These are phyloP conservation scores for Epinephelus cyanopodus DNA, from an alignment of 2,113 vertebrate species.

Conservation along the genomic window DNA sequence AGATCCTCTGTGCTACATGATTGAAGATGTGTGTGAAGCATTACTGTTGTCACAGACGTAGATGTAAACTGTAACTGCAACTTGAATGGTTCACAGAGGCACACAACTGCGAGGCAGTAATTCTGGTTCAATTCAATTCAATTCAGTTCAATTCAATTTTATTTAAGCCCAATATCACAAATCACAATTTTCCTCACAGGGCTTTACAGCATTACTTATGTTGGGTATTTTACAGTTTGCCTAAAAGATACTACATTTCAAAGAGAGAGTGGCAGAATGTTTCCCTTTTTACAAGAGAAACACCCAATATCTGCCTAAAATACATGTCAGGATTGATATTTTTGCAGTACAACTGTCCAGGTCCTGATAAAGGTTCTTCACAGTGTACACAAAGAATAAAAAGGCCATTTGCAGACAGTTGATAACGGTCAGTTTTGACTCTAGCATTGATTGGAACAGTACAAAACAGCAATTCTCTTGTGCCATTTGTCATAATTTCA, in stretches of 20 bases:
- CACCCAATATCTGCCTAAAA: background rate
- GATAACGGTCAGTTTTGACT: conserved; percentile 13
- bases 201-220: background rate
- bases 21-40: no score
- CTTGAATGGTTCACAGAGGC: no score
- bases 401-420: conserved; percentile 2
- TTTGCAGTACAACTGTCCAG: background rate
- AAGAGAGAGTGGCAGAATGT: background rate
- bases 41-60: no score
- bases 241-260: background rate
- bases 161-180: no score
- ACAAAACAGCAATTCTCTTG: conserved; percentile 49
- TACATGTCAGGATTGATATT: background rate
- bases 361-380: background rate
- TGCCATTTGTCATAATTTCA: conserved; percentile 31
- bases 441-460: background rate
- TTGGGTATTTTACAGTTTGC: background rate
- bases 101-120: no score
- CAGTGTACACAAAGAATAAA: background rate
- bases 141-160: no score
- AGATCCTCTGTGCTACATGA: no score
- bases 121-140: background rate
- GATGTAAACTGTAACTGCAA: no score
- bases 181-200: no score
- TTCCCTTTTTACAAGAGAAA: background rate